Evolutionary conservation across 2,113 vertebrate species (phyloP), one percentile per base, ranked within the genome.

Genomic region (Chamaea fasciata): DNA sequence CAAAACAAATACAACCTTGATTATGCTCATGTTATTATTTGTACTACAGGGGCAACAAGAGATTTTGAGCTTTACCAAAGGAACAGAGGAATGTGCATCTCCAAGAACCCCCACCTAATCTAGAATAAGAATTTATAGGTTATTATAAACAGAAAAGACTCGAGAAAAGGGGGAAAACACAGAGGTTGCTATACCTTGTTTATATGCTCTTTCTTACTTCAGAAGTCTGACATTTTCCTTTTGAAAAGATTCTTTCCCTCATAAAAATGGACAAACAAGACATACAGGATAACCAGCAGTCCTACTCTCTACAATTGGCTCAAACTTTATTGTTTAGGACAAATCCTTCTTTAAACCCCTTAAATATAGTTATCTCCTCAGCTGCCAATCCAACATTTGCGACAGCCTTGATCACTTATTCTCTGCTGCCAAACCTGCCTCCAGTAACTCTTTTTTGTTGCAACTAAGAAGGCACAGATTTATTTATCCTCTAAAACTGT

Each of bases 1-100:
- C 88, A 95, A 89, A 95, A 89, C 83, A 95, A 93, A 96, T 62
- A 86, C 75, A 93, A 71, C 85, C 80, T 81, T 92, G 93, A 96
- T 96, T 93, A 92, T 39, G 26, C 59, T 94, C 35, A 63, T 88
- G 64, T 95, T 96, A 90, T 78, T 93, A 87, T 86, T 78, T 82
- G n/a, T 84, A 90, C 86, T 73, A 87, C 44, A 92, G 57, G 30
- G 26, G n/a, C 76, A 94, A 86, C 62, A 42, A 71, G 92, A 95
- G 95, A 93, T 79, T 83, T 69, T 8, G 53, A 89, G 60, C 26
- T 78, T 65, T 90, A 84, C 39, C 56, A 73, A 59, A 67, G 71
- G 39, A 94, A 85, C 28, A 88, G 31, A 78, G 15, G 23, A 88
- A 37, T 5, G 1, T 65, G 27, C 21, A 83, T 57, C 69, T 93